Percentiles rank a stretch among this genome's conserved stretches.
Conservation (phyloP, 2,888 invertebrate species). For the Aleiodes testaceus region DNA sequence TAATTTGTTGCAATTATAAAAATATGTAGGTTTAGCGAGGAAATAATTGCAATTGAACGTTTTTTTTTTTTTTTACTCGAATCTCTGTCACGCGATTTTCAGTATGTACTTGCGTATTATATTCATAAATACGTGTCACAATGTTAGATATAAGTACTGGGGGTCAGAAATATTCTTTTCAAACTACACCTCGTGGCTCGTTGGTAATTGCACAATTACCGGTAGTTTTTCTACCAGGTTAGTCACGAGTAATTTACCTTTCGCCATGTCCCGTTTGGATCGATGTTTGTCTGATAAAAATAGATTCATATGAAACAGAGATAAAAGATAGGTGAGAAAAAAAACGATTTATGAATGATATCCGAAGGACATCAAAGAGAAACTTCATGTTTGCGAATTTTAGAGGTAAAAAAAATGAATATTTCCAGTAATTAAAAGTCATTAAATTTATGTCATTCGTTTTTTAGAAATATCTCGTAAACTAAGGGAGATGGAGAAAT, state of each 20-base stretch:
- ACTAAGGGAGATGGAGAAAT: too few relatives aligned
- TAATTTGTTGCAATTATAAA: not conserved
- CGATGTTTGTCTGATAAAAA: slow-evolving; percentile 20
- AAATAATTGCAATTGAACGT: slow-evolving; percentile 32
- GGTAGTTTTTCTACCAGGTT: slow-evolving; percentile 18
- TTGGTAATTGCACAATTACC: slow-evolving; percentile 39
- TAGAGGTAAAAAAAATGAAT: not conserved
- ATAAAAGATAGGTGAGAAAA: slow-evolving; percentile 2
- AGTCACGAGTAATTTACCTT: slow-evolving; percentile 28
- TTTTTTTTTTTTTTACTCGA: slow-evolving; percentile 37
- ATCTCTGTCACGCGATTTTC: slow-evolving; percentile 34
- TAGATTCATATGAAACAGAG: slow-evolving; percentile 8
- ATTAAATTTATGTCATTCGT: too few relatives aligned
- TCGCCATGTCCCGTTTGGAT: slow-evolving; percentile 15
- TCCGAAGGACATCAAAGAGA: slow-evolving; percentile 4
- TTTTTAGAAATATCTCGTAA: too few relatives aligned
- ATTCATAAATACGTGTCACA: not conserved
- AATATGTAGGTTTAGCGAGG: not conserved
- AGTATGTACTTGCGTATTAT: slow-evolving; percentile 2
- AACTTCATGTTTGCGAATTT: not conserved
- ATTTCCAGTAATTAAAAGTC: too few relatives aligned
- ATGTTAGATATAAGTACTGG: not conserved
- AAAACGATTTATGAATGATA: slow-evolving; percentile 1
- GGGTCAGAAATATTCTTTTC: slow-evolving; percentile 20
- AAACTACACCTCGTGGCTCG: slow-evolving; percentile 15